These are phyloP conservation scores for Ladona fulva DNA, from an alignment of 1,140 invertebrate species.

Conservation along the genomic window DNA sequence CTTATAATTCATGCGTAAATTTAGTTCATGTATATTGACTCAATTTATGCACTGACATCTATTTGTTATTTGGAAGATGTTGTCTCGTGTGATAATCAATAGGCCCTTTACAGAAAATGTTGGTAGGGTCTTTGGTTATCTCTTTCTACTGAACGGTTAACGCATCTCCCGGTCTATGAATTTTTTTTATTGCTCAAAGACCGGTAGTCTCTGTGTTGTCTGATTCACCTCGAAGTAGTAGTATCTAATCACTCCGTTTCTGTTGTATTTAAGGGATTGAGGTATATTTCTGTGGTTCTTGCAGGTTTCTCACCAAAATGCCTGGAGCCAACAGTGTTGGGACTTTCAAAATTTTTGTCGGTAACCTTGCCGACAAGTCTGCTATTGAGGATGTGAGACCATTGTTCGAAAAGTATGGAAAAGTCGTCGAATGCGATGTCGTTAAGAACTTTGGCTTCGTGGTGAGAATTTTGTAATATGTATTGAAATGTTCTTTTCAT, in stretches of 20 bases:
- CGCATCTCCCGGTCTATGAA: neutral
- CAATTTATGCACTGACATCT: neutral
- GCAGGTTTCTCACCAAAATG: constrained; percentile 40
- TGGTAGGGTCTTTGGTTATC: neutral
- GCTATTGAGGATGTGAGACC: constrained; percentile 74
- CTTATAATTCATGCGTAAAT: neutral
- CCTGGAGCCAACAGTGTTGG: constrained; percentile 70
- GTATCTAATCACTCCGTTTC: neutral
- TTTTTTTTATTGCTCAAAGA: neutral
- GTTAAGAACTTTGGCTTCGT: constrained; percentile 97
- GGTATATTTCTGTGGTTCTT: neutral
- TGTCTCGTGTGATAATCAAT: neutral
- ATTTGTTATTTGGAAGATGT: neutral
- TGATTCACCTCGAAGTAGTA: neutral
- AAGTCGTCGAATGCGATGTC: constrained; percentile 91
- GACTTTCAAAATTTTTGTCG: constrained; percentile 92
- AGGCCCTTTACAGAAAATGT: neutral
- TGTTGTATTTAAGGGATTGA: neutral
- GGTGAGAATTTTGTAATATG: too few relatives aligned
- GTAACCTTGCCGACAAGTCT: constrained; percentile 85
- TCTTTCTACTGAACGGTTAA: neutral
- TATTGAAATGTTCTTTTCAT: too few relatives aligned
- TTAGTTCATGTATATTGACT: neutral
- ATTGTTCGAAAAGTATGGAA: constrained; percentile 90
- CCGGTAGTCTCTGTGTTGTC: neutral